A percentile compares a stretch with the other conserved stretches of the same genome.
phyloP scores from a whole-genome alignment of 2,113 vertebrate genomes.

The Speoplatyrhinus poulsoni region DNA sequence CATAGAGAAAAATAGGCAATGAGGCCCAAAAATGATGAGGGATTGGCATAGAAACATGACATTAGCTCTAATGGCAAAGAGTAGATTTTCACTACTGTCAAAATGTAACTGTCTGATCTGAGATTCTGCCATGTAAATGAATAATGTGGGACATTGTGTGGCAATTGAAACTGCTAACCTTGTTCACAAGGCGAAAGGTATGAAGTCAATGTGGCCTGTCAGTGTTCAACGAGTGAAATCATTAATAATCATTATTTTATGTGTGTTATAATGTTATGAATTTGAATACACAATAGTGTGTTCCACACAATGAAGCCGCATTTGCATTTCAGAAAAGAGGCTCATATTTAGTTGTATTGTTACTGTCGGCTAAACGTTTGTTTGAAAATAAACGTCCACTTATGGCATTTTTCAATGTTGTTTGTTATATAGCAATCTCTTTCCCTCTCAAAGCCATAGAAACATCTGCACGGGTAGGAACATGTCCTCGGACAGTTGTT shows the following conservation, averaged over 20 bases:
- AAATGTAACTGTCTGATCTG: slow-evolving; percentile 78
- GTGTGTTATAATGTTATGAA: slow-evolving; percentile 29
- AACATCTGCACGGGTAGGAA: slow-evolving; percentile 36
- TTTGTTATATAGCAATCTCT: slow-evolving; percentile 15
- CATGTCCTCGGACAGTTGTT: slow-evolving; percentile 26
- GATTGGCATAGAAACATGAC: slow-evolving; percentile 86
- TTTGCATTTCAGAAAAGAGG: not conserved
- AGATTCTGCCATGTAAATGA: slow-evolving; percentile 79
- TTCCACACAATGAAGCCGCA: not conserved
- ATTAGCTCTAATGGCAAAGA: slow-evolving; percentile 83
- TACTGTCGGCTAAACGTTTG: too few relatives aligned
- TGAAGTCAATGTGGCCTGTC: slow-evolving; percentile 61
- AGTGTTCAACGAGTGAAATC: slow-evolving; percentile 55
- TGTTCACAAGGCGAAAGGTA: slow-evolving; percentile 72
- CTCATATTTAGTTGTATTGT: not conserved
- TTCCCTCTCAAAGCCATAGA: slow-evolving; percentile 10
- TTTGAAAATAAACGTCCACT: too few relatives aligned
- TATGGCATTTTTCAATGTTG: not conserved
- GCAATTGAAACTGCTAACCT: slow-evolving; percentile 75
- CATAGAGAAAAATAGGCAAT: slow-evolving; percentile 93
- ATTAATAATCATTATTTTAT: slow-evolving; percentile 34
- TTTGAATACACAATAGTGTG: not conserved
- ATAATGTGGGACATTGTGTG: slow-evolving; percentile 73
- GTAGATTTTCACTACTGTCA: slow-evolving; percentile 80
- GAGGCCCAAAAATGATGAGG: slow-evolving; percentile 88